Base-by-base conservation (phyloP, 64 coral and sea anemone species). In the Cladopsammia gracilis region DNA sequence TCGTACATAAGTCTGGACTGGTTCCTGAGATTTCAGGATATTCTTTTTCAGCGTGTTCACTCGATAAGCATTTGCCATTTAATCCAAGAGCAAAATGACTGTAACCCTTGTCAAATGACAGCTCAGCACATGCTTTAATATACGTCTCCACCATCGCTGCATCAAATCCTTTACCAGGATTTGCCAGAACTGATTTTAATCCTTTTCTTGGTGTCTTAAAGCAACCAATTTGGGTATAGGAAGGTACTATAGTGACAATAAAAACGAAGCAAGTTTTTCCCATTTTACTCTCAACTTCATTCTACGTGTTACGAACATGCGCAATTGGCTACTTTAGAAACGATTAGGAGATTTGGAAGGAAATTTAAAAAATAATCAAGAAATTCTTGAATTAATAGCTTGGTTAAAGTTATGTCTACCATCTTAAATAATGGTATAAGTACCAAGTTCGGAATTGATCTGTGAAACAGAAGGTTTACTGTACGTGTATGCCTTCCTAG, bases 31-130 rank as follows among this genome's bases (percentile, higher is more conserved):
- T 72, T 34, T 4, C 25, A 14, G 10, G 15, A 34, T 72, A 72
- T 12, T 43, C 25, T 26, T 72, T 72, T 13, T 72, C 34, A 56
- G 77, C 57, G 7, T 15, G 19, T 25, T n/a, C 81, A 26, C 62
- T 60, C 3, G 52, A 85, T 15, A 77, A 79, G 24, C 88, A 90
- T 5, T 64, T 90, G 6, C 88, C 88, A 23, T 78, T 79, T 10
- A 49, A 8, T 7, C 74, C 88, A 5, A 90, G 10, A 48, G 88
- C 88, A 78, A 90, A 90, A 50, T 90, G 62, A 15, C 10, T 90
- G 58, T 61, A 90, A 9, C 73, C 73, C 10, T 76, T 57, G 0
- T 77, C 25, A 15, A 64, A 65, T 12, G 75, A 20, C 3, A 90
- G 59, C 20, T 47, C 25, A 18, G 3, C 18, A 18, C 88, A 90